A percentile compares a stretch with the other conserved stretches of the same genome.
Evolutionary conservation across 2,888 invertebrate genomes (phyloP).

Genomic region (Aphrophora alni): DNA sequence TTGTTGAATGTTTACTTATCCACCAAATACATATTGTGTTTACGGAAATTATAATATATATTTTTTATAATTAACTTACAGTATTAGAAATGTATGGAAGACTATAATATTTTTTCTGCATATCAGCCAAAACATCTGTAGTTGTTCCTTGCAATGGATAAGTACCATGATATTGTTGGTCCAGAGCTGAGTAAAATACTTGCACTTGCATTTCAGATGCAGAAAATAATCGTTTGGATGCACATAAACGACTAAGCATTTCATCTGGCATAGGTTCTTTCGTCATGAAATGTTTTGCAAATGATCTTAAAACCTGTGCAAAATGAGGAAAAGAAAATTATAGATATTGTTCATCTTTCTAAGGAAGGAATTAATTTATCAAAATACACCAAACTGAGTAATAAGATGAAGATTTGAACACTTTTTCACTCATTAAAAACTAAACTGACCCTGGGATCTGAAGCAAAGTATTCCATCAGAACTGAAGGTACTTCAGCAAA

Average conservation of each 20-base stretch:
- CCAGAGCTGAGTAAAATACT: conserved; percentile 85
- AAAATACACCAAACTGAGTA: no score
- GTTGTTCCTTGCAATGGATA: conserved; percentile 63
- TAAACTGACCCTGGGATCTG: conserved; percentile 73
- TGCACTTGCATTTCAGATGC: conserved; percentile 90
- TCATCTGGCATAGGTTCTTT: conserved; percentile 81
- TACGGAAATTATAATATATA: no score
- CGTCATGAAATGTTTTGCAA: conserved; percentile 91
- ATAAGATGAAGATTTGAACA: no score
- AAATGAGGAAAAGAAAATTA: no score
- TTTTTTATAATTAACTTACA: conserved; percentile 58
- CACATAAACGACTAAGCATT: conserved; percentile 79
- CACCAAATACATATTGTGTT: no score
- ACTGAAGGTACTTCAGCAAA: conserved; percentile 99
- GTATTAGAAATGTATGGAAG: conserved; percentile 88
- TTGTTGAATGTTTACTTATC: no score
- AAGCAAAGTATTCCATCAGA: conserved; percentile 97
- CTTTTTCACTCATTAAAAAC: neutral
- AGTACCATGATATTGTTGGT: conserved; percentile 85
- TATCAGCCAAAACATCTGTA: conserved; percentile 74
- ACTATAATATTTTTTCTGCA: conserved; percentile 84
- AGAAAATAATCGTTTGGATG: conserved; percentile 85
- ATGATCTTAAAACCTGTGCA: conserved; percentile 82
- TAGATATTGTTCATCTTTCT: no score
- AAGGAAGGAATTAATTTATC: no score